Evolutionary conservation across 2,888 invertebrate genomes (phyloP).

Genomic region (Platypus cylindrus): DNA sequence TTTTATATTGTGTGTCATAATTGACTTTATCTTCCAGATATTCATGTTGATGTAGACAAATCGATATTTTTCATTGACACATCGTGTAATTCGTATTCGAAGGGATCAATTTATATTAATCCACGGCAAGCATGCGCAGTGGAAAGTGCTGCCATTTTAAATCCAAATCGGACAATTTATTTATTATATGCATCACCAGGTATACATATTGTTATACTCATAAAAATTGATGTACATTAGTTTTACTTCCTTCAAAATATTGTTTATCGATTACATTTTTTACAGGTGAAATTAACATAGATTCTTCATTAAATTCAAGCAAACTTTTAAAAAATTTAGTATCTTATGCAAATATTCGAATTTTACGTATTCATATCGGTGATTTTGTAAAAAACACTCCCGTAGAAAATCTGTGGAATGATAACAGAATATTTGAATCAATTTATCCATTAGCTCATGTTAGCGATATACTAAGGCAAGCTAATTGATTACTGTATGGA

Average conservation of each 20-base stretch:
- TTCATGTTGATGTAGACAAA: constrained; percentile 26
- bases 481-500: too few species aligned
- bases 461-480: constrained; percentile 43
- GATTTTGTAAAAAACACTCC: constrained; percentile 44
- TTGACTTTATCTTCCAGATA: too few species aligned
- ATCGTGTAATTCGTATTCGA: constrained; percentile 38
- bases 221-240: neutral
- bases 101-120: constrained; percentile 35
- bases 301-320: too few species aligned
- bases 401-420: constrained; percentile 40
- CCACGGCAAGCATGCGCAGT: constrained; percentile 55
- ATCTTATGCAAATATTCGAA: constrained; percentile 39
- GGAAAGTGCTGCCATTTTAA: constrained; percentile 51
- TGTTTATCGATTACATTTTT: neutral
- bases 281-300: too few species aligned
- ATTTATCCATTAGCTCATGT: constrained; percentile 46
- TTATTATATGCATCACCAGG: constrained; percentile 41
- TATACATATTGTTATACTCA: constrained; percentile 2
- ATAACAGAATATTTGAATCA: constrained; percentile 38
- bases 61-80: constrained; percentile 58
- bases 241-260: neutral
- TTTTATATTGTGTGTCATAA: too few species aligned
- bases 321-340: neutral
- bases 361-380: constrained; percentile 38
- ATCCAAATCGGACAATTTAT: constrained; percentile 43